phyloP scores from a whole-genome alignment of 2,888 invertebrate species.

The Margaritifera margaritifera region DNA sequence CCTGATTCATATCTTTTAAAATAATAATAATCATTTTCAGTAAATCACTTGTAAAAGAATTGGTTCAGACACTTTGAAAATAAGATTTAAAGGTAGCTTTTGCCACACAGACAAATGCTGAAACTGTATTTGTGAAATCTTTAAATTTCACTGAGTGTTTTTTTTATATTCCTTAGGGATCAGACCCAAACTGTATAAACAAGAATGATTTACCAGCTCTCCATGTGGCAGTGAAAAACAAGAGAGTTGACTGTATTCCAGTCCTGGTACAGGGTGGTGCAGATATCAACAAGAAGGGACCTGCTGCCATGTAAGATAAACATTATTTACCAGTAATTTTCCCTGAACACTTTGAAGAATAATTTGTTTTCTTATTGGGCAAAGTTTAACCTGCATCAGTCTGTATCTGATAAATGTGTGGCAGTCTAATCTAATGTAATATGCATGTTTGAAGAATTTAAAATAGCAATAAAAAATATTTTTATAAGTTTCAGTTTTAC shows the following conservation, averaged over 20 bases:
- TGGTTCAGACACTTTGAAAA: not conserved
- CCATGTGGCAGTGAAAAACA: slow-evolving; percentile 68
- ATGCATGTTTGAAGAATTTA: not conserved
- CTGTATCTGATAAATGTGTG: too few relatives aligned
- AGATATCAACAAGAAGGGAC: slow-evolving; percentile 68
- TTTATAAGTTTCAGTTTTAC: too few relatives aligned
- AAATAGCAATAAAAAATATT: too few relatives aligned
- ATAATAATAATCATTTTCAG: too few relatives aligned
- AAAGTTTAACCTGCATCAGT: too few relatives aligned
- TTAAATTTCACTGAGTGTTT: not conserved
- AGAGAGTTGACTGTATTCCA: slow-evolving; percentile 66
- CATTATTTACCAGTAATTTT: not conserved
- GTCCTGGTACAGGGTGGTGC: slow-evolving; percentile 68
- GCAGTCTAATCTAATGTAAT: too few relatives aligned
- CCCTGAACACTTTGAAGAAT: not conserved
- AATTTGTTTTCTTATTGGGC: not conserved
- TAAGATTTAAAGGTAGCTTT: not conserved
- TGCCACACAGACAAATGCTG: too few relatives aligned
- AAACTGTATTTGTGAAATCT: not conserved
- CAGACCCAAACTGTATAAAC: slow-evolving; percentile 67
- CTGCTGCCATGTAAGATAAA: slow-evolving; percentile 59
- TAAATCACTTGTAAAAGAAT: too few relatives aligned
- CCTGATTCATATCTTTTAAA: too few relatives aligned
- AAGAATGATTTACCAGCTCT: slow-evolving; percentile 69
- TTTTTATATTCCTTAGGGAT: slow-evolving; percentile 65